A percentile compares a stretch with the other conserved stretches of the same genome.
phyloP scores from a whole-genome alignment of 2,888 invertebrate genomes.

The Tachina grossa region DNA sequence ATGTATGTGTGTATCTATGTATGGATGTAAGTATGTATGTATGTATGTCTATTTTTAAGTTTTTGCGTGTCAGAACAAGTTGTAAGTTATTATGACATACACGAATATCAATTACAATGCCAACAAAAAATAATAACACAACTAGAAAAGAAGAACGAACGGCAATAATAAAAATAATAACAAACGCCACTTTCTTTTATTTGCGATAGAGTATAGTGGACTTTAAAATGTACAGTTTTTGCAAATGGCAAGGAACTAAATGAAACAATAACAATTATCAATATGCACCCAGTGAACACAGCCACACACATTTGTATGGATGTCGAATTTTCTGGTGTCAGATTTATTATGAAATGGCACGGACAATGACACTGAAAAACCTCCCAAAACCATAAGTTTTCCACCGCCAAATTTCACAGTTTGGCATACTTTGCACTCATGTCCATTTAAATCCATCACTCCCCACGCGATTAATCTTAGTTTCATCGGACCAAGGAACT shows the following conservation, averaged over 20 bases:
- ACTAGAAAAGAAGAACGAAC: conserved; percentile 40
- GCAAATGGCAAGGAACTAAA: conserved; percentile 59
- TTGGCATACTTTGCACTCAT: no score
- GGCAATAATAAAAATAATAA: conserved; percentile 60
- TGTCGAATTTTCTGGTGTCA: neutral
- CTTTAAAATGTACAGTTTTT: conserved; percentile 70
- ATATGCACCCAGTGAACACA: neutral
- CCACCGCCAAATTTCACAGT: no score
- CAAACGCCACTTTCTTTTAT: conserved; percentile 48
- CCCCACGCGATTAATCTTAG: no score
- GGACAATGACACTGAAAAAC: no score
- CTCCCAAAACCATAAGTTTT: no score
- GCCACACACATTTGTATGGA: neutral
- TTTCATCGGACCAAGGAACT: no score
- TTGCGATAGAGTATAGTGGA: conserved; percentile 45
- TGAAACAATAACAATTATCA: conserved; percentile 54
- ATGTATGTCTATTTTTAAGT: neutral
- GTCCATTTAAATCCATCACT: no score
- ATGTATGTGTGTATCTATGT: neutral
- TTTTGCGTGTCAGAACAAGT: conserved; percentile 69
- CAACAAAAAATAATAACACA: conserved; percentile 58
- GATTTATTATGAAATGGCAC: no score
- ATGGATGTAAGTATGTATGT: no score
- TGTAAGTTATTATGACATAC: conserved; percentile 67
- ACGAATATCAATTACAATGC: conserved; percentile 70